Evolutionary conservation across 2,113 vertebrate species (phyloP), one percentile per base, ranked within the genome.

Genomic region (cat (Felis catus)): DNA sequence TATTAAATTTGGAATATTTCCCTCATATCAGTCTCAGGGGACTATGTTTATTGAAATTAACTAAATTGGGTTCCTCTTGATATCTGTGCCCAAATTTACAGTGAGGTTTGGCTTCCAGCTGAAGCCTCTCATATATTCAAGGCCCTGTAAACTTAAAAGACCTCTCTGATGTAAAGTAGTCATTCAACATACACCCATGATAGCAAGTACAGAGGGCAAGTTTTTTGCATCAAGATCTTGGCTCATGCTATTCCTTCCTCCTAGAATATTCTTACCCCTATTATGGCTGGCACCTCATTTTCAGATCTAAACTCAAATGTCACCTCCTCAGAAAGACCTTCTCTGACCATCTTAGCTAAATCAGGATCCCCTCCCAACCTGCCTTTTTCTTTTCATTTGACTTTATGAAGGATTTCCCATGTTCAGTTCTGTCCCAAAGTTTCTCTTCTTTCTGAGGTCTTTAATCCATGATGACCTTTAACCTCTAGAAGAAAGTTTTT

Each of bases 381-480:
- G 84, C 1, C 5, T 65, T 91, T 91, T 95, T 36, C 27, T 36
- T 66, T 85, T 39, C 39, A 36, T 94, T 81, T 80, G 19, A 81
- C 19, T 89, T 25, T 89, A 76, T 79, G 36, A 96, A 87, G 27
- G 70, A 89, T 58, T 80, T 92, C 83, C 65, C n/a, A 79, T 81
- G 85, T 93, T 96, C 48, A 71, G 15, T 89, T 63, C 63, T 93
- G 93, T 96, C 33, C 31, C 55, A 76, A 89, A 70, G n/a, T 58
- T 82, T 96, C 80, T 94, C 19, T 83, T 82, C 76, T 71, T 63
- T 96, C 51, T 83, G 61, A 92, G 55, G 73, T 92, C 71, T 95
- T 80, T 89, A 94, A 78, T 63, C 25, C 14, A 65, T 36, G 29
- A 63, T 70, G 73, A 85, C 33, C 41, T 81, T 68, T 94, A 65